Evolutionary conservation across 2,797 vertebrate genomes (phyloP), one percentile per base, ranked within the genome.

Genomic region (Lemur catta): DNA sequence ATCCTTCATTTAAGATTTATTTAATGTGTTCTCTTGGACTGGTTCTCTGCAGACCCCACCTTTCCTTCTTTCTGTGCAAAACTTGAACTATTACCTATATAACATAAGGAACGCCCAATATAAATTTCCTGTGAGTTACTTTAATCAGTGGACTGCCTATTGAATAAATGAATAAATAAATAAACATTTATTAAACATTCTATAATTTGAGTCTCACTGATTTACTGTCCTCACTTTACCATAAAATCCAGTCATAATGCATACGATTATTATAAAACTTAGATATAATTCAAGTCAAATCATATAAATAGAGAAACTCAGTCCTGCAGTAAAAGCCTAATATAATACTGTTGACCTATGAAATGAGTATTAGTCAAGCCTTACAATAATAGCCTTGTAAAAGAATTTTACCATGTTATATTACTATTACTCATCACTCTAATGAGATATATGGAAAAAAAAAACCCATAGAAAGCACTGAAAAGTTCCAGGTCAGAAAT

Each of bases 101-200:
- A 87, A 78, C 80, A 93, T 79, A 71, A 46, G 91, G 79, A 94
- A 92, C 87, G 65, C 46, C 63, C 87, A 93, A 38, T 50, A 84
- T 89, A 88, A 90, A 82, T 94, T 75, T 78, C 94, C 84, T 86
- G 38, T 57, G 38, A 2, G 84, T 95, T 74, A 94, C 93, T 94
- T 97, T 94, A 92, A 85, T 92, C 61, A 41, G n/a, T 33, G 50
- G 41, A n/a, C 46, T 50, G 43, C 76, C 65, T 74, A 72, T 13
- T 94, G 89, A 95, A 82, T 76, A 78, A 93, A 87, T 55, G 82
- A 92, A 89, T 95, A 86, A 94, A 89, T 88, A 89, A 93, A 89
- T 57, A 95, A 89, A 74, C 57, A 79, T 90, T 96, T 84, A 94
- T 90, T 95, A 72, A 89, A 95, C n/a, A 43, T 30, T 91, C 78